Percentiles rank a stretch among this genome's conserved stretches.
Evolutionary conservation across 2,797 vertebrate genomes (phyloP).

Genomic region (Huso huso): DNA sequence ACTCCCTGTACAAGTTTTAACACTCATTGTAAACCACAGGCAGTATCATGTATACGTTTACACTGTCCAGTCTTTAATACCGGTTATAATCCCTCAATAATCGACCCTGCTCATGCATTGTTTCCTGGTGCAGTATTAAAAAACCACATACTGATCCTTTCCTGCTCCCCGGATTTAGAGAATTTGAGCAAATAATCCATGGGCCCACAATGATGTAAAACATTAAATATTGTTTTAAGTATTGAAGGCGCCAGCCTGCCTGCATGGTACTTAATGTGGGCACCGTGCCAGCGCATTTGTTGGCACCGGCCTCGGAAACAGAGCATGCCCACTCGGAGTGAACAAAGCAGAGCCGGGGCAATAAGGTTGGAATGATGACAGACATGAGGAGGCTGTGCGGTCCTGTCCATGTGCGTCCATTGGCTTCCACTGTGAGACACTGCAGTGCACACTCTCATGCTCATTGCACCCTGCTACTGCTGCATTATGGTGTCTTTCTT

Average conservation of each 20-base stretch:
- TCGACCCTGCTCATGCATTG: conserved; percentile 31
- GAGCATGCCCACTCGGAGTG: conserved; percentile 41
- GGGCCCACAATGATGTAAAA: conserved; percentile 51
- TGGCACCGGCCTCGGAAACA: conserved; percentile 51
- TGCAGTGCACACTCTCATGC: too few relatives aligned
- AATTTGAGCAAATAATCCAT: conserved; percentile 42
- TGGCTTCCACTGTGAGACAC: too few relatives aligned
- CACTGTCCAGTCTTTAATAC: conserved; percentile 10
- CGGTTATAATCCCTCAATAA: conserved; percentile 26
- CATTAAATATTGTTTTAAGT: conserved; percentile 62
- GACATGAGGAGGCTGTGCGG: conserved; percentile 63
- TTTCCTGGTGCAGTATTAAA: conserved; percentile 49
- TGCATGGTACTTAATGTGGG: conserved; percentile 50
- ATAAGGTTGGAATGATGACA: conserved; percentile 71
- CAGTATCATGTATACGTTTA: conserved; percentile 34
- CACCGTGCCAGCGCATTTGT: conserved; percentile 48
- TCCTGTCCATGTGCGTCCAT: conserved; percentile 11
- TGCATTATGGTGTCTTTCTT: too few relatives aligned
- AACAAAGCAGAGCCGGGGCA: conserved; percentile 48
- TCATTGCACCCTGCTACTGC: too few relatives aligned
- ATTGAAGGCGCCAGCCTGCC: conserved; percentile 57
- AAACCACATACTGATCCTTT: conserved; percentile 42
- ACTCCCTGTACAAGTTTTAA: conserved; percentile 20
- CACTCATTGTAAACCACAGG: conserved; percentile 24
- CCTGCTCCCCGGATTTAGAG: conserved; percentile 52